A percentile compares a stretch with the other conserved stretches of the same genome.
Evolutionary conservation across 2,797 vertebrate genomes (phyloP).

Genomic region (Glyptemys insculpta): DNA sequence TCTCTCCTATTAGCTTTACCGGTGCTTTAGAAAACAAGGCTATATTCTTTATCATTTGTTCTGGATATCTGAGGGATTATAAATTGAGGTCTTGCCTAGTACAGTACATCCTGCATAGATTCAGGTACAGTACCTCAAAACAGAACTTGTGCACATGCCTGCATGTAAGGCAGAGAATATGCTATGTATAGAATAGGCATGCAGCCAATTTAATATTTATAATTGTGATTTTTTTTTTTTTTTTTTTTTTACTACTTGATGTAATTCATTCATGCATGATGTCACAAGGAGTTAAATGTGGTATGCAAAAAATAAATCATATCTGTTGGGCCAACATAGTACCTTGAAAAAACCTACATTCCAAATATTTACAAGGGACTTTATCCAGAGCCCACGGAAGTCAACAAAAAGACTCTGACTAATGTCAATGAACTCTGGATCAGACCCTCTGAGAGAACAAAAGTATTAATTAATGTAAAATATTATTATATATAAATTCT

Average conservation of each 20-base stretch:
- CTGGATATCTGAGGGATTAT: background rate
- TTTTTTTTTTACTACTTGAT: background rate
- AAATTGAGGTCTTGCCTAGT: background rate
- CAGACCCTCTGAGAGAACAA: background rate
- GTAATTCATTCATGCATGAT: background rate
- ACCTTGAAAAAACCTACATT: background rate
- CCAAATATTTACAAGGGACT: background rate
- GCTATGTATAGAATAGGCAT: background rate
- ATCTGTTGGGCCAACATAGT: background rate
- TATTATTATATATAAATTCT: background rate
- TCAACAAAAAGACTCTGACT: background rate
- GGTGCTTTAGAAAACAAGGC: background rate
- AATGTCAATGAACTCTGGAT: background rate
- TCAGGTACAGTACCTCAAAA: background rate
- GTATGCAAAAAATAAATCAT: background rate
- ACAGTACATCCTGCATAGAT: background rate
- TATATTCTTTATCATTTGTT: background rate
- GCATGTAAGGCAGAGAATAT: fast-evolving
- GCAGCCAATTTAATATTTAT: background rate
- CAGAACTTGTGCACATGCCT: background rate
- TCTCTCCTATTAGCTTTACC: background rate
- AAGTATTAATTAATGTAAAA: background rate
- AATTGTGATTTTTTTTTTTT: background rate
- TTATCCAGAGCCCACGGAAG: fast-evolving
- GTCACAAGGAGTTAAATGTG: background rate